Evolutionary conservation across 2,797 vertebrate species (phyloP), one percentile per base, ranked within the genome.

Genomic region (Moxostoma hubbsi): DNA sequence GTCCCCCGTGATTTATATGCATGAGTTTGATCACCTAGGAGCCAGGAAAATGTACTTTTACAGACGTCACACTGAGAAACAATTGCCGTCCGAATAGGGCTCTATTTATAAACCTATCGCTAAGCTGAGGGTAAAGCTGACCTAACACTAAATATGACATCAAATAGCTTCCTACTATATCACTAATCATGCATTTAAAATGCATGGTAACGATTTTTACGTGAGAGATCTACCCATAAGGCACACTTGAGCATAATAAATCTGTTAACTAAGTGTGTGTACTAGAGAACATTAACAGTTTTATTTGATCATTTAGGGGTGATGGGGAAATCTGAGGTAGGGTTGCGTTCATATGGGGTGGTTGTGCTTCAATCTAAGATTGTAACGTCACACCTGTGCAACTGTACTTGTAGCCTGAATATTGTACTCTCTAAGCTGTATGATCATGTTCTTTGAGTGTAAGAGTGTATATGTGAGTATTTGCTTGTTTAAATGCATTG

Each of bases 361-460:
- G 82, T 82, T 88, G 88, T 89, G 85, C 89, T 90, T 92, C 88
- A 92, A 90, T 93, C 91, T 89, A 90, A 87, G 93, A 94, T 93
- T 94, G 93, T 93, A 93, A 93, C 87, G 90, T 91, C 90, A 92
- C 92, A 91, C 88, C 92, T 92, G 92, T 93, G 90, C 82, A 88
- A 89, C 90, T 91, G 92, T 89, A 87, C 89, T 90, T 92, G 93
- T 93, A 93, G 91, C 90, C 92, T 93, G 87, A 82, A 79, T 91
- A 89, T 91, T 91, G 91, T 92, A 92, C 89, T 92, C 89, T 92
- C 90, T 89, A 91, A 92, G 91, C 89, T 92, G 91, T 93, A 92
- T 90, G 91, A 88, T 88, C 87, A 87, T 71, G 74, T 83, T 86
- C 86, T 73, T 68, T 75, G 86, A 86, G 84, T 86, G 85, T 84